Conservation (phyloP, 1,140 invertebrate species). For the Bombus difficillimus region DNA sequence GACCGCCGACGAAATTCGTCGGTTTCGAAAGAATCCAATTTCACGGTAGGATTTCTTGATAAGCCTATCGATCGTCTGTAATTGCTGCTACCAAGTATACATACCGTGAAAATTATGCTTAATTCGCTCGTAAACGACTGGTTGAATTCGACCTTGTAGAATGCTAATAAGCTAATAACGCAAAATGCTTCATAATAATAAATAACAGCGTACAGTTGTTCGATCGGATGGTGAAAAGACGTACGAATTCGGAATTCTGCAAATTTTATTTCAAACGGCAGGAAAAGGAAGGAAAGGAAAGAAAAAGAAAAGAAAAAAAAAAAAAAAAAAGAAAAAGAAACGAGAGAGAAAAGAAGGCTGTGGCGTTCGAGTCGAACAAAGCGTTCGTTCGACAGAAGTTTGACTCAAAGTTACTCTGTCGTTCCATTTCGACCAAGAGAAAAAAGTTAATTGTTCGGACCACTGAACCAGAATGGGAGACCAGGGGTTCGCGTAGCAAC, state of each 20-base stretch:
- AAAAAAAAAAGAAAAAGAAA: accelerated
- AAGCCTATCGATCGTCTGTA: slow-evolving; percentile 1
- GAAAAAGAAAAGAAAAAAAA: too few relatives aligned
- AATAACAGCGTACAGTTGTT: too few relatives aligned
- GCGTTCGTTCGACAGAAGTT: background rate
- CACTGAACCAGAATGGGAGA: background rate
- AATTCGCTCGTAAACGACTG: background rate
- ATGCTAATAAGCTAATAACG: too few relatives aligned
- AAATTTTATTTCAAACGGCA: too few relatives aligned
- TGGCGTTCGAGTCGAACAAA: background rate
- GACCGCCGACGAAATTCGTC: background rate
- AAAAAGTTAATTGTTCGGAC: background rate
- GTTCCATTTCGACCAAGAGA: background rate
- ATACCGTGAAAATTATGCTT: background rate
- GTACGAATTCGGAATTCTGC: background rate
- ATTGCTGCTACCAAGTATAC: background rate
- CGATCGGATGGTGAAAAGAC: too few relatives aligned
- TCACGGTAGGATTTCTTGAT: background rate
- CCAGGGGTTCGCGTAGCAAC: background rate
- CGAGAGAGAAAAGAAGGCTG: too few relatives aligned
- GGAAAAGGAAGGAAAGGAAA: too few relatives aligned
- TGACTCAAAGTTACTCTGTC: background rate
- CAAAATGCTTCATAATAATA: background rate
- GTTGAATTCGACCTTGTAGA: background rate
- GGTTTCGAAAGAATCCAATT: slow-evolving; percentile 18